Evolutionary conservation across 2,113 vertebrate species (phyloP).

Genomic region (Antechinus stuartii): DNA sequence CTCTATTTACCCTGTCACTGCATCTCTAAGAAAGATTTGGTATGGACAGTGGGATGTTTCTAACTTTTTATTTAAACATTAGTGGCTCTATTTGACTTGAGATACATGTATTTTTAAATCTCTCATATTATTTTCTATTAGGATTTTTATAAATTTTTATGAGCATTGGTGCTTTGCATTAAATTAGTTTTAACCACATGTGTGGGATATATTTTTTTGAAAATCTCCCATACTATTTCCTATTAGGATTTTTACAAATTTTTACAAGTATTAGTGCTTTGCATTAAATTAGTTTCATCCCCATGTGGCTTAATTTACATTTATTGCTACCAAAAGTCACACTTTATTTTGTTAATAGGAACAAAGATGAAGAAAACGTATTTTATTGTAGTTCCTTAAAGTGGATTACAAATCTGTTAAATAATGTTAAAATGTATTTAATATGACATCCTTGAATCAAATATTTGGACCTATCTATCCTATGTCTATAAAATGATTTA

Average conservation of each 20-base stretch:
- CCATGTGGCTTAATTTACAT: conserved; percentile 26
- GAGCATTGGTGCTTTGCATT: neutral
- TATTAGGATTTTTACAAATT: conserved; percentile 30
- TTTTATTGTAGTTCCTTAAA: conserved; percentile 9
- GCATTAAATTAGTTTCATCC: neutral
- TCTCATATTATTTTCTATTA: conserved; percentile 37
- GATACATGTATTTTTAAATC: no score
- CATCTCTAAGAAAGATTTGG: conserved; percentile 45
- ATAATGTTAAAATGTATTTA: conserved; percentile 40
- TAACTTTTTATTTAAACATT: conserved; percentile 48
- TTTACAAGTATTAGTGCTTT: conserved; percentile 18
- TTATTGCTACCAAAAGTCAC: conserved; percentile 49
- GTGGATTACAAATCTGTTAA: neutral
- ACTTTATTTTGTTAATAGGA: conserved; percentile 27
- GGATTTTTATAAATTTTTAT: conserved; percentile 36
- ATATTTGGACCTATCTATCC: neutral
- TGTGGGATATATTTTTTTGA: conserved; percentile 13
- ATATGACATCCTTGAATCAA: conserved; percentile 42
- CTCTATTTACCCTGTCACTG: conserved; percentile 6
- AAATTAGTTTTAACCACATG: conserved; percentile 9
- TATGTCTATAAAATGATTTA: conserved; percentile 1
- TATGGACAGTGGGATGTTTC: neutral
- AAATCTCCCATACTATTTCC: conserved; percentile 31
- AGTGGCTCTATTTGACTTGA: conserved; percentile 32
- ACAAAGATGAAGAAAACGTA: conserved; percentile 29